Evolutionary conservation across 2,888 invertebrate species (phyloP).

Genomic region (Spodoptera littoralis): DNA sequence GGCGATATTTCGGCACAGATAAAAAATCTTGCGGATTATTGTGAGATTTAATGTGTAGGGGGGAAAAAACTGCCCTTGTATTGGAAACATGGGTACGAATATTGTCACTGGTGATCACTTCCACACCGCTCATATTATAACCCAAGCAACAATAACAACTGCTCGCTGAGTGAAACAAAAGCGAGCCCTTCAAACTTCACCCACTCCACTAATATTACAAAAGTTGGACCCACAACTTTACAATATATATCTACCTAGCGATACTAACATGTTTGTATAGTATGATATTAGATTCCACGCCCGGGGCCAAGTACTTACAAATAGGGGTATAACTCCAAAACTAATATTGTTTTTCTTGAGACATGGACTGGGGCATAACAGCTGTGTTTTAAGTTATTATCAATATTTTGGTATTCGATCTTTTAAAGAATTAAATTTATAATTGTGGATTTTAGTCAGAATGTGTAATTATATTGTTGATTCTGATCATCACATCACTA

Average conservation of each 20-base stretch:
- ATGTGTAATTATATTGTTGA: no score
- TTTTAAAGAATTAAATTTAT: no score
- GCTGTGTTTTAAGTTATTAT: not conserved
- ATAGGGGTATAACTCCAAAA: conserved; percentile 42
- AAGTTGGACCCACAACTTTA: conserved; percentile 77
- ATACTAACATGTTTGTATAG: conserved; percentile 58
- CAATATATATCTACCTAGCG: conserved; percentile 65
- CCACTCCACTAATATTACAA: conserved; percentile 80
- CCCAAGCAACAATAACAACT: conserved; percentile 53
- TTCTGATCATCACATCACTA: no score
- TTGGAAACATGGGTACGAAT: conserved; percentile 43
- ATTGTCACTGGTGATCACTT: conserved; percentile 33
- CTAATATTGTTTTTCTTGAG: conserved; percentile 23
- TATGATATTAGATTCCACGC: conserved; percentile 50
- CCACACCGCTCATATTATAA: conserved; percentile 56
- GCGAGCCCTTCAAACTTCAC: conserved; percentile 72
- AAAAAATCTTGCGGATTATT: conserved; percentile 9
- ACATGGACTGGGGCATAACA: conserved; percentile 2
- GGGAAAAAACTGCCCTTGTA: conserved; percentile 20
- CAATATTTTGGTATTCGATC: no score
- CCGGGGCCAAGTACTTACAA: conserved; percentile 28
- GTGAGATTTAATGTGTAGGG: conserved; percentile 12
- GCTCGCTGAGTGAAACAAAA: conserved; percentile 50
- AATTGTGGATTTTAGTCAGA: no score
- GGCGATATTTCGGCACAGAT: not conserved